Conservation (phyloP, 2,888 invertebrate genomes). For the Heliconius sara region DNA sequence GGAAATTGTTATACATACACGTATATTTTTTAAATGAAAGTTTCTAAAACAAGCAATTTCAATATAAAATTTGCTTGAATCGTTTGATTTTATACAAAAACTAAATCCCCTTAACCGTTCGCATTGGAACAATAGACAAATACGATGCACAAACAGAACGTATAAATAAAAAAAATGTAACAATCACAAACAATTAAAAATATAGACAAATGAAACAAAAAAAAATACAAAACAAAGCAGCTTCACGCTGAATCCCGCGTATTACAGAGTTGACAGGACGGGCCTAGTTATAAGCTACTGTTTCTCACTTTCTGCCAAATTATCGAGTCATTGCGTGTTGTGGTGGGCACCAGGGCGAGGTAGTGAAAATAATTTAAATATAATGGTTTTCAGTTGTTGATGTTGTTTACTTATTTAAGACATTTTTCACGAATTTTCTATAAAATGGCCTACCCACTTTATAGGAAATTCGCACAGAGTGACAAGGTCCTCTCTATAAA, state of each 20-base stretch:
- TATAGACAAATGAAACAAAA: neutral
- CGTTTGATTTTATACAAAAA: slow-evolving; percentile 28
- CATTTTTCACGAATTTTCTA: no score
- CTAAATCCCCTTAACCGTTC: slow-evolving; percentile 16
- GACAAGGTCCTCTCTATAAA: no score
- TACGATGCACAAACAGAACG: slow-evolving; percentile 5
- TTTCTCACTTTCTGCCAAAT: no score
- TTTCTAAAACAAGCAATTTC: slow-evolving; percentile 6
- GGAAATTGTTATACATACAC: neutral
- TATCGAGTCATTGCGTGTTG: no score
- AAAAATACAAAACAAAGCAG: neutral
- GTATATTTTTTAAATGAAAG: neutral
- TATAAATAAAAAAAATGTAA: slow-evolving; percentile 9
- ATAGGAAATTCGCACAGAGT: no score
- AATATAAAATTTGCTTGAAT: slow-evolving; percentile 12
- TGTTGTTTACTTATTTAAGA: no score
- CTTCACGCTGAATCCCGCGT: neutral
- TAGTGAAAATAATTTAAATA: no score
- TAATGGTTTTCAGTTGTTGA: no score
- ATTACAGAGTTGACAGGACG: no score
- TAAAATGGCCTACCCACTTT: no score
- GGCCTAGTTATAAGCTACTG: no score
- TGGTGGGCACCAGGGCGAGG: no score
- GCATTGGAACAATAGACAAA: slow-evolving; percentile 13
- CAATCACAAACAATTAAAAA: slow-evolving; percentile 24